Conservation (phyloP, 37 sponge, comb jelly and placozoan genomes). For the Halisarca cf. caerulea region DNA sequence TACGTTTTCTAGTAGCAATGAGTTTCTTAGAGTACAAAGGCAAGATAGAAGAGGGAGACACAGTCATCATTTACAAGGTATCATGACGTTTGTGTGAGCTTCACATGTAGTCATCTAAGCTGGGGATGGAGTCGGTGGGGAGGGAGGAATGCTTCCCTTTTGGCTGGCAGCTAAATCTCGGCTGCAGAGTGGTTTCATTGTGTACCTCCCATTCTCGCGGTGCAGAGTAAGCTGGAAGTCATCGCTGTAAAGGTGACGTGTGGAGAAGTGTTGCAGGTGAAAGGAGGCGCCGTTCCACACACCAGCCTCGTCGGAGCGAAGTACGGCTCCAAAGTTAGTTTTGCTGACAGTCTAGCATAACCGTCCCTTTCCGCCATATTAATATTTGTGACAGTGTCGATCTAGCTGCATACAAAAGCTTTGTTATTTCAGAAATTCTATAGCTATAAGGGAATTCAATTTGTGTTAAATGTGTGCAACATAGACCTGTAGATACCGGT, state of each 20-base stretch:
- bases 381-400: too few species aligned
- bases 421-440: too few species aligned
- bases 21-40: slow-evolving; percentile 64
- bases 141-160: too few species aligned
- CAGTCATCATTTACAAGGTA: slow-evolving; percentile 78
- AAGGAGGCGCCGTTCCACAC: slow-evolving; percentile 82
- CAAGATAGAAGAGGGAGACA: slow-evolving; percentile 71
- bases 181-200: too few species aligned
- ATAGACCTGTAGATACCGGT: too few species aligned
- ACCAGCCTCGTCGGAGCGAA: slow-evolving; percentile 78
- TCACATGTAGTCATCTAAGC: background rate
- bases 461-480: too few species aligned
- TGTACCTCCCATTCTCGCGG: too few species aligned
- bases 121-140: background rate
- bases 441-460: too few species aligned
- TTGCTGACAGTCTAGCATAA: background rate
- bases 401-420: too few species aligned
- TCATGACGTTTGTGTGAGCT: background rate
- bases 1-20: too few species aligned
- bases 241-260: slow-evolving; percentile 57
- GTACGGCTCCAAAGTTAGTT: slow-evolving; percentile 81
- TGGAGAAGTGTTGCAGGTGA: slow-evolving; percentile 71
- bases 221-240: slow-evolving; percentile 60
- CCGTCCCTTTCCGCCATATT: too few species aligned
- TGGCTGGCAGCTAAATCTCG: too few species aligned